Percentiles rank a stretch among this genome's conserved stretches.
Evolutionary conservation across 37 sponge, comb jelly and placozoan genomes (phyloP).

Genomic region (Lycopodina hypogea): DNA sequence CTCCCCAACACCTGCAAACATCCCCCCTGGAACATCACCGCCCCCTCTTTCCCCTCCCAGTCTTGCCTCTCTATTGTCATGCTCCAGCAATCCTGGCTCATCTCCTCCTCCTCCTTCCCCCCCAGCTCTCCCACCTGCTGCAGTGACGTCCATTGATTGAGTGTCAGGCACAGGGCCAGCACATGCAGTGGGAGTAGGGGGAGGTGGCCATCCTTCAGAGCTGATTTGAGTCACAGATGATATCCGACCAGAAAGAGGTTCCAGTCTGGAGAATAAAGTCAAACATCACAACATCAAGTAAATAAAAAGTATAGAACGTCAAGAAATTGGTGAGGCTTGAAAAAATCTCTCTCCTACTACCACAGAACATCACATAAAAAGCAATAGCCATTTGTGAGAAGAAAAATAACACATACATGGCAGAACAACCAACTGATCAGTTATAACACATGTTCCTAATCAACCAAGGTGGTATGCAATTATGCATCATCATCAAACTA

Average conservation of each 20-base stretch:
- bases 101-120: not conserved
- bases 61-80: too few relatives aligned
- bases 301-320: too few relatives aligned
- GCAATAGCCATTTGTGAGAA: too few relatives aligned
- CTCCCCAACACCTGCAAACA: slow-evolving; percentile 68
- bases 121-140: not conserved
- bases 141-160: not conserved
- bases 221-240: slow-evolving; percentile 58
- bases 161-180: not conserved
- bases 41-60: not conserved
- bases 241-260: slow-evolving; percentile 49
- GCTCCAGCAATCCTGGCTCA: too few relatives aligned
- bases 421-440: too few relatives aligned
- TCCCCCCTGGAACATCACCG: slow-evolving; percentile 14
- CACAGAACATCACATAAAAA: too few relatives aligned
- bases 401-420: too few relatives aligned
- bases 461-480: too few relatives aligned
- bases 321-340: too few relatives aligned
- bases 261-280: slow-evolving; percentile 24
- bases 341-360: too few relatives aligned
- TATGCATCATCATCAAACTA: too few relatives aligned
- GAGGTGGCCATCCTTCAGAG: not conserved
- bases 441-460: too few relatives aligned
- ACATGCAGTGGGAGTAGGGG: not conserved
- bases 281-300: not conserved